Percentiles rank a stretch among this genome's conserved stretches.
Conservation (phyloP, 2,113 vertebrate genomes). For the Copsychus sechellarum region DNA sequence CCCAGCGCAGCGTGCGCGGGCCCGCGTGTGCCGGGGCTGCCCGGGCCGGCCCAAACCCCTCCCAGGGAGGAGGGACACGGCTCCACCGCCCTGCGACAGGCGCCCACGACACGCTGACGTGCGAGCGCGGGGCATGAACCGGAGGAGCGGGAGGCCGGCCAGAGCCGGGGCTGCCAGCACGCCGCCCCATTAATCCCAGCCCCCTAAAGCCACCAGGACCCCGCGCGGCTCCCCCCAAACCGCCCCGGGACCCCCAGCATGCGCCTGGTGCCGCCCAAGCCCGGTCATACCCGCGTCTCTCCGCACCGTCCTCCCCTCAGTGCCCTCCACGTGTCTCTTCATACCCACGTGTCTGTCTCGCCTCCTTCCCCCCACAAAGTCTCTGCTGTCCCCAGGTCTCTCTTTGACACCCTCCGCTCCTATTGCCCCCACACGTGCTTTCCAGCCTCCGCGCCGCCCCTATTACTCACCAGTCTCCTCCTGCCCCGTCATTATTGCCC, state of each 20-base stretch:
- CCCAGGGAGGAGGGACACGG: background rate
- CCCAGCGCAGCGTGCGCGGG: fast-evolving
- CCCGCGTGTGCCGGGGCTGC: background rate
- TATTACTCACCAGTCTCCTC: background rate
- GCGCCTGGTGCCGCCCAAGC: background rate
- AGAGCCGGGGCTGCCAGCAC: background rate
- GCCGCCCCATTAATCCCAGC: background rate
- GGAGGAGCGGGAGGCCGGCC: background rate
- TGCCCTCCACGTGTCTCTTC: background rate
- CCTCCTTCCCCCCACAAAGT: too few relatives aligned
- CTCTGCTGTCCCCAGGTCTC: background rate
- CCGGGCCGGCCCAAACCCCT: background rate
- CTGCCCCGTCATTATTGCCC: too few relatives aligned
- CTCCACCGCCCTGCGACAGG: background rate
- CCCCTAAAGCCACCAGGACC: too few relatives aligned
- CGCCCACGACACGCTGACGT: background rate
- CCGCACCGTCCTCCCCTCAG: background rate
- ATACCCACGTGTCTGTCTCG: background rate
- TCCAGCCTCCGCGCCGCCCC: background rate
- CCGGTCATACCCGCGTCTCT: background rate
- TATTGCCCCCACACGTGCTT: background rate
- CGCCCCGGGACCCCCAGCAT: background rate
- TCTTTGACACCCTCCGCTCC: too few relatives aligned
- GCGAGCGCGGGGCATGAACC: background rate
- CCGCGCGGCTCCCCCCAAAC: fast-evolving